Evolutionary conservation across 2,797 vertebrate species (phyloP), one percentile per base, ranked within the genome.

Genomic region (Fistularia tabacaria): DNA sequence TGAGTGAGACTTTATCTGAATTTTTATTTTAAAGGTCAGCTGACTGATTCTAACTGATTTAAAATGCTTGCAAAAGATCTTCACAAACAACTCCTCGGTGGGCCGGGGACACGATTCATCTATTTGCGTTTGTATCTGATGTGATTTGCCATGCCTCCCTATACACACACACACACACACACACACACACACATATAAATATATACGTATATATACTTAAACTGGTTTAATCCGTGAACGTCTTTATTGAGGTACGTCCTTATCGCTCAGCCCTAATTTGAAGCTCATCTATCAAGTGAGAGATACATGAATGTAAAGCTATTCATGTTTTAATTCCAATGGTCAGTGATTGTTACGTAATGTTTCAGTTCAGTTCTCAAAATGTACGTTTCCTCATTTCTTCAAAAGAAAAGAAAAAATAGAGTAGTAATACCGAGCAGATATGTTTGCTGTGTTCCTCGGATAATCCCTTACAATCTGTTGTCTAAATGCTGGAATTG

Each of bases 221-320:
- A 40, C 39, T 40, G 10, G 10, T 40, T 55, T 43, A 47, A 36
- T 44, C 58, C 51, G 49, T 41, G 5, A 25, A 25, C 25, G 25
- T 25, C 25, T 25, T 25, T 25, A 25, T 5, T 25, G 25, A 25
- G 25, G 25, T 25, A 25, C 25, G 5, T 25, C 25, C 25, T 25
- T 25, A 25, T 25, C 2, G 25, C 9, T 47, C 13, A 48, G 25
- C 47, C 37, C 11, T 11, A 55, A 37, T 58, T 70, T 46, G 40
- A 77, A 64, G 48, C 51, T 47, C 58, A 36, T 57, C 55, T 66
- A 65, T 85, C 57, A 79, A 76, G 73, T 76, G 64, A 80, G 65
- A 77, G 73, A 74, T 83, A 76, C 76, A 79, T 81, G 87, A 87
- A 89, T 90, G 87, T 89, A 85, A 70, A 76, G 49, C 40, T 54